Conservation (phyloP, 2,888 invertebrate species). For the Xylophagus ater region DNA sequence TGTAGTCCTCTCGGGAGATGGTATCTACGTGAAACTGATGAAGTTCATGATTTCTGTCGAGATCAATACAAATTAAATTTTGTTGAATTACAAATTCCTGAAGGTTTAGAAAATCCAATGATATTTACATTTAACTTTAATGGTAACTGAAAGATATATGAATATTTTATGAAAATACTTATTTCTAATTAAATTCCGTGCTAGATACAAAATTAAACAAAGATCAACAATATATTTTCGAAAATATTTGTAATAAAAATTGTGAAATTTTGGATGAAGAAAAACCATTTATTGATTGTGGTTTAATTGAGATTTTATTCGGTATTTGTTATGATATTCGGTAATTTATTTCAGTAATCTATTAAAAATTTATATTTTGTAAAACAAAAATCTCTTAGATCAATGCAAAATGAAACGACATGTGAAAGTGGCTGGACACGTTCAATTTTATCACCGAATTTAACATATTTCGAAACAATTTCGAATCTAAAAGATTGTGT, state of each 20-base stretch:
- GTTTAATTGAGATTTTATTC: slow-evolving; percentile 32
- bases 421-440: slow-evolving; percentile 37
- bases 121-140: slow-evolving; percentile 27
- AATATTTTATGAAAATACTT: not conserved
- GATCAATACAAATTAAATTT: slow-evolving; percentile 36
- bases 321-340: slow-evolving; percentile 36
- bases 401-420: slow-evolving; percentile 31
- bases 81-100: slow-evolving; percentile 32
- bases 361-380: not conserved
- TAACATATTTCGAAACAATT: slow-evolving; percentile 32
- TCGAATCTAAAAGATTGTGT: slow-evolving; percentile 28
- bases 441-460: slow-evolving; percentile 28
- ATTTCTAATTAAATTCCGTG: slow-evolving; percentile 3
- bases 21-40: slow-evolving; percentile 29
- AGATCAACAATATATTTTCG: slow-evolving; percentile 28
- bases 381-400: slow-evolving; percentile 15
- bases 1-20: slow-evolving; percentile 28
- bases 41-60: slow-evolving; percentile 29
- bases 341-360: slow-evolving; percentile 15
- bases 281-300: slow-evolving; percentile 29
- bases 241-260: slow-evolving; percentile 24
- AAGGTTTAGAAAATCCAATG: slow-evolving; percentile 34
- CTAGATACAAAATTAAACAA: slow-evolving; percentile 26
- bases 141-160: slow-evolving; percentile 19
- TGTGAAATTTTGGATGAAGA: slow-evolving; percentile 16